Evolutionary conservation across 2,888 invertebrate genomes (phyloP).

Genomic region (Hirudinaria manillensis): DNA sequence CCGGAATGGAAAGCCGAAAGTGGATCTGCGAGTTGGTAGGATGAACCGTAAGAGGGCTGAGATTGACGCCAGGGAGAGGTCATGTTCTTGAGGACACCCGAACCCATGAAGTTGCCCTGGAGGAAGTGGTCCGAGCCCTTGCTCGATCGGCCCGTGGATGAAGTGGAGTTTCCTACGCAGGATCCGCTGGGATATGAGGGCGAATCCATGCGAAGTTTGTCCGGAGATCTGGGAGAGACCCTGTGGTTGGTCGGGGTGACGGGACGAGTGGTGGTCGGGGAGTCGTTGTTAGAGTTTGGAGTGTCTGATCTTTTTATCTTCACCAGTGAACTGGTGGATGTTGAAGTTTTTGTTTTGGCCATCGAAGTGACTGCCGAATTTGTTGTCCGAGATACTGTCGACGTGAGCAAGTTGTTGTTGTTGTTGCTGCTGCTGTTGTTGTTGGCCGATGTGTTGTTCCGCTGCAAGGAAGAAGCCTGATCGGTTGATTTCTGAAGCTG

Average conservation of each 20-base stretch:
- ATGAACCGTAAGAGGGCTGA: neutral
- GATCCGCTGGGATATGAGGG: neutral
- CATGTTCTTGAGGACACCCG: neutral
- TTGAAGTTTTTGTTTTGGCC: neutral
- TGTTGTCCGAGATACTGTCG: neutral
- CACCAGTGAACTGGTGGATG: neutral
- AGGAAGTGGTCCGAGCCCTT: constrained; percentile 23
- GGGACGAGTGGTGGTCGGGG: constrained; percentile 25
- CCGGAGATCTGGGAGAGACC: constrained; percentile 11
- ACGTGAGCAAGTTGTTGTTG: neutral
- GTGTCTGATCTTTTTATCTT: constrained; percentile 17
- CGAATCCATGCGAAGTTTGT: constrained; percentile 5
- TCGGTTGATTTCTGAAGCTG: constrained; percentile 65
- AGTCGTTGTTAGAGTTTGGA: constrained; percentile 22
- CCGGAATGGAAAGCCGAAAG: constrained; percentile 22
- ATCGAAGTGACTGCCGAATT: neutral
- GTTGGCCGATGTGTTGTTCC: constrained; percentile 37
- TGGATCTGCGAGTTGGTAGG: constrained; percentile 22
- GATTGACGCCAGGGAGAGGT: neutral
- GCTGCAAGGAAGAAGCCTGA: constrained; percentile 36
- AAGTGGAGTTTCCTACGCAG: constrained; percentile 2
- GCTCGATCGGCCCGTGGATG: constrained; percentile 10
- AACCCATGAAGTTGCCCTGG: constrained; percentile 10
- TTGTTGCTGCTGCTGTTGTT: constrained; percentile 15
- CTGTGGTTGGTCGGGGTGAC: constrained; percentile 14